Evolutionary conservation across 2,888 invertebrate species (phyloP).

Genomic region (Nasonia oneida): DNA sequence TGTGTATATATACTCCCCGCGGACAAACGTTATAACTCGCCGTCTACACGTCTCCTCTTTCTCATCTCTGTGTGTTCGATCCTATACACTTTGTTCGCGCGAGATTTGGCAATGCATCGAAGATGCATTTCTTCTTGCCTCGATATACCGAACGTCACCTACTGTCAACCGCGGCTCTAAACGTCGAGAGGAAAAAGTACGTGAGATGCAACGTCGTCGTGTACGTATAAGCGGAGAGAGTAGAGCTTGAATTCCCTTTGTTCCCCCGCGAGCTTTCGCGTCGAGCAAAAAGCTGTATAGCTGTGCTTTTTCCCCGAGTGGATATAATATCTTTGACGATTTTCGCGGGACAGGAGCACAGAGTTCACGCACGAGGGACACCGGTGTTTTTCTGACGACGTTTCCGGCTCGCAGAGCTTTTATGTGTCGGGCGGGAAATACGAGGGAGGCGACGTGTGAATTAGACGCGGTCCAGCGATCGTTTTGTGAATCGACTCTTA

Average conservation of each 20-base stretch:
- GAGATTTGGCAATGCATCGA: background rate
- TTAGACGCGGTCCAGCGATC: background rate
- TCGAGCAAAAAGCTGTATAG: background rate
- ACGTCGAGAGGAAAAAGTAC: conserved; percentile 21
- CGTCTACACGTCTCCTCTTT: background rate
- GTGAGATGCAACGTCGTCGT: background rate
- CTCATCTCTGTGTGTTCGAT: background rate
- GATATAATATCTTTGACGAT: background rate
- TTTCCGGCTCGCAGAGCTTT: background rate
- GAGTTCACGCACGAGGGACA: background rate
- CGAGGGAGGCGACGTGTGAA: background rate
- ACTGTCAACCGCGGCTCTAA: background rate
- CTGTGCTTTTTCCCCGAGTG: background rate
- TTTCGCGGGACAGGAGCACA: background rate
- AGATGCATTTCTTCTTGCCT: background rate
- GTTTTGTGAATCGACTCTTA: background rate
- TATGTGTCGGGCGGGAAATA: background rate
- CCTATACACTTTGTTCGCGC: background rate
- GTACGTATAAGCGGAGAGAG: background rate
- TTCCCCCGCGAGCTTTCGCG: background rate
- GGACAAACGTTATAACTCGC: too few relatives aligned
- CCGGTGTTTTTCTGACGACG: background rate
- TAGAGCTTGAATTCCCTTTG: background rate
- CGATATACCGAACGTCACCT: too few relatives aligned
- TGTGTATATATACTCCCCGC: too few relatives aligned